Conservation (phyloP, 2,113 vertebrate species). For the Urocitellus parryii region DNA sequence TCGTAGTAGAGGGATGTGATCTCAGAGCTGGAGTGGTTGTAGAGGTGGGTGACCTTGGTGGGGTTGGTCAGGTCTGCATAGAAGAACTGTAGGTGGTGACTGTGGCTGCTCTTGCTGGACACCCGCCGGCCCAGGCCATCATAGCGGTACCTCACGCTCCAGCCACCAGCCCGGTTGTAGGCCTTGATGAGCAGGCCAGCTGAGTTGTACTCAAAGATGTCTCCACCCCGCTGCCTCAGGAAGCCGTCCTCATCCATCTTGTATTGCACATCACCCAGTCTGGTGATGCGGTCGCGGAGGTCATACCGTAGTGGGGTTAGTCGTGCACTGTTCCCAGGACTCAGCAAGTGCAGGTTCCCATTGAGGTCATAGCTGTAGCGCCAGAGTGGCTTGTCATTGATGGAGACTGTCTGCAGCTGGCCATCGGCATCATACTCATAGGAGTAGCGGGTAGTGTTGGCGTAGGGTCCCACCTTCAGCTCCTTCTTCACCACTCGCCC, state of each 20-base stretch:
- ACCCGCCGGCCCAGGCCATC: constrained; percentile 97
- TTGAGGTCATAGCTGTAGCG: constrained; percentile 99
- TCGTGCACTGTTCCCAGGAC: constrained; percentile 96
- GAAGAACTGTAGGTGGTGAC: constrained; percentile 98
- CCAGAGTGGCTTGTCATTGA: constrained; percentile 98
- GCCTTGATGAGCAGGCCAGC: constrained; percentile 94
- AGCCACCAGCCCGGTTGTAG: constrained; percentile 94
- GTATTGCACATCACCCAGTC: constrained; percentile 96
- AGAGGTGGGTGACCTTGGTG: constrained; percentile 97
- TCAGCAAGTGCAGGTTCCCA: constrained; percentile 97
- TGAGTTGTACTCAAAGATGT: constrained; percentile 97
- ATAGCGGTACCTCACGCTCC: constrained; percentile 96
- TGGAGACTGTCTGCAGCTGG: constrained; percentile 96
- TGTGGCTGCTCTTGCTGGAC: constrained; percentile 92
- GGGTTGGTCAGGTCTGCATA: constrained; percentile 97
- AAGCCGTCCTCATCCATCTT: constrained; percentile 98
- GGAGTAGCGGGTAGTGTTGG: constrained; percentile 97
- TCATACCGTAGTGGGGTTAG: constrained; percentile 97
- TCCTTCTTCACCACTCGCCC: constrained; percentile 98
- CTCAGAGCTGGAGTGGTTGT: constrained; percentile 98
- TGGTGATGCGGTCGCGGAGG: constrained; percentile 95
- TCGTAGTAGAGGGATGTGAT: constrained; percentile 99
- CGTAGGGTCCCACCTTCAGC: constrained; percentile 98
- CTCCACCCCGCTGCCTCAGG: constrained; percentile 95
- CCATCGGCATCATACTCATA: constrained; percentile 98